These are phyloP conservation scores for Setipinna tenuifilis DNA, from an alignment of 2,797 vertebrate species.

Conservation along the genomic window DNA sequence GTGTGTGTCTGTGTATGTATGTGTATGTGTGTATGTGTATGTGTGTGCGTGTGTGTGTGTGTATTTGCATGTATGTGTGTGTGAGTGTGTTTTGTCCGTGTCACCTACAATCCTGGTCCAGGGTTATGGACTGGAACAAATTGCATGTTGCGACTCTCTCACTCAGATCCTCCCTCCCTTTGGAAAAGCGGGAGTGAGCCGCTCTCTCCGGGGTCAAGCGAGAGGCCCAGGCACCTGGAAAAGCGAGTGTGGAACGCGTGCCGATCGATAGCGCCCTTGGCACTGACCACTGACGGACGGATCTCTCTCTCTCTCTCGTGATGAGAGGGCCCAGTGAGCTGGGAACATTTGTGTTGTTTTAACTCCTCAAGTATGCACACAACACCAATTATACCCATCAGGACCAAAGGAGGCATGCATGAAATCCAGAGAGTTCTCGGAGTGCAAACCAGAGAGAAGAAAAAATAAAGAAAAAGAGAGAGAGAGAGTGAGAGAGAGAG, in stretches of 20 bases:
- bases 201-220: not conserved
- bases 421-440: not conserved
- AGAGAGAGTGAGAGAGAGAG: not conserved
- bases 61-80: not conserved
- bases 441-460: not conserved
- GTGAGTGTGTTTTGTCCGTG: conserved; percentile 25
- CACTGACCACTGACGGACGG: not conserved
- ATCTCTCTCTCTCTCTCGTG: not conserved
- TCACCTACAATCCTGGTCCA: not conserved
- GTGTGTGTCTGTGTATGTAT: not conserved
- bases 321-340: not conserved
- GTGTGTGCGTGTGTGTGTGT: conserved; percentile 25
- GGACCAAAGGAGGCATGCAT: not conserved
- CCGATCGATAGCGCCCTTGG: not conserved
- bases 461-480: not conserved
- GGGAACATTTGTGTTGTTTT: conserved; percentile 8
- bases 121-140: conserved; percentile 13
- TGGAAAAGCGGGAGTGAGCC: too few species aligned
- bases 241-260: not conserved
- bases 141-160: not conserved
- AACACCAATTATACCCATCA: not conserved
- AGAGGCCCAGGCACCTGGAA: not conserved
- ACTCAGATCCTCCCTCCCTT: too few species aligned
- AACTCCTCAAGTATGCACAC: conserved; percentile 17
- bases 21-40: conserved; percentile 5